Evolutionary conservation across 1,140 invertebrate genomes (phyloP), one percentile per base, ranked within the genome.

Genomic region (Homalodisca vitripennis): DNA sequence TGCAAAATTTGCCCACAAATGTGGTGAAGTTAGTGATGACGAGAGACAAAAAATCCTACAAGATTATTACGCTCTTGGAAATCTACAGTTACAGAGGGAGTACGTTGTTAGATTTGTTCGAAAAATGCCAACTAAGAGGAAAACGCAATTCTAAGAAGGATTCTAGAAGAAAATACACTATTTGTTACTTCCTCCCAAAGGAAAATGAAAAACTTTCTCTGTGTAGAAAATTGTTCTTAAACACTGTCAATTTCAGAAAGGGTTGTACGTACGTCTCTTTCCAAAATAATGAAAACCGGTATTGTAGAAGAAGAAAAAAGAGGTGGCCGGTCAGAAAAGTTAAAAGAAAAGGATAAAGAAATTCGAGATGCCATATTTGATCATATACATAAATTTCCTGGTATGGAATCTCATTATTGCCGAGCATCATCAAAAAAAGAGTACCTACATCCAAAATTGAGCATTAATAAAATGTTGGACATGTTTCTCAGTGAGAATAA

Each of bases 141-240:
- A 67, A 67, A 67, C 46, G 30, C 26, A 2, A 17, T 10, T n/a
- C 34, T 53, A 66, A 41, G 66, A 67, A 53, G n/a, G 10, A 24
- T 30, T 67, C 32, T 20, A 48, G 32, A 55, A 27, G 47, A 53
- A 22, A 20, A 67, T 27, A 67, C 20, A 67, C 66, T 1, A 20
- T 53, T 26, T 13, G 27, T 14, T 51, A 67, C 47, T 53, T 29
- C 53, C 27, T 67, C 13, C 46, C 66, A 10, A 67, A 48, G 27
- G 14, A 62, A 24, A 6, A 29, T 10, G 13, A 27, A 26, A 30
- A 62, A 6, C 41, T 69, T 13, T 29, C 32, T 17, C 57, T 69
- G 12, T 69, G 68, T 64, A 65, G 41, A 64, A 64, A 64, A 30
- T 27, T 69, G 3, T 69, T 69, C 29, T 64, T 69, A 34, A 69